Conservation (phyloP, 2,888 invertebrate genomes). For the Lamellibrachia satsuma region DNA sequence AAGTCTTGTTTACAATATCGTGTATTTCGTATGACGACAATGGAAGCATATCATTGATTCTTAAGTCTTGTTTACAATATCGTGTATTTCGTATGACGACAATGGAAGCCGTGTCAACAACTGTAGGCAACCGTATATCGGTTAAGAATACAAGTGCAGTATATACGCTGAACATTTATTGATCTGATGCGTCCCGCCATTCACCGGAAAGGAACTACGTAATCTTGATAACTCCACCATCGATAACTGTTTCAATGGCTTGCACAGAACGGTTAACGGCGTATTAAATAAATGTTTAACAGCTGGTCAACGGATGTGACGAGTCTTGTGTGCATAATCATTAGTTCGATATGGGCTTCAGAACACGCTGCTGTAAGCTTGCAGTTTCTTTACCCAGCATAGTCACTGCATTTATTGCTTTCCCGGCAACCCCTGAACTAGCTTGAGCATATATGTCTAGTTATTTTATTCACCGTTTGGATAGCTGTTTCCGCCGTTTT, state of each 20-base stretch:
- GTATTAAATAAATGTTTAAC: constrained; percentile 11
- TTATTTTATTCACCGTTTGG: neutral
- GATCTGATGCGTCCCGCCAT: neutral
- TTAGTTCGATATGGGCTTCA: neutral
- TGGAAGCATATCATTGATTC: neutral
- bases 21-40: neutral
- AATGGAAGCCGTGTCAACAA: neutral
- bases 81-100: neutral
- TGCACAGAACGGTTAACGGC: neutral
- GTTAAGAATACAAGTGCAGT: neutral
- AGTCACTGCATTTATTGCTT: neutral
- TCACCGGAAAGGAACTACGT: neutral
- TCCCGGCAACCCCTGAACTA: neutral
- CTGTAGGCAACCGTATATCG: neutral
- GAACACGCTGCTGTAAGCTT: neutral
- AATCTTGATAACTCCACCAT: neutral
- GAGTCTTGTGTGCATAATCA: neutral
- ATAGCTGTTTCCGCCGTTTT: neutral
- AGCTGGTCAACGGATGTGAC: neutral
- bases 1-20: neutral
- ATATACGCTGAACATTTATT: neutral
- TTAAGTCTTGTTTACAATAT: neutral
- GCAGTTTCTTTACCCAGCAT: neutral
- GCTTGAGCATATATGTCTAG: constrained; percentile 6
- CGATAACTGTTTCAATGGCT: constrained; percentile 5